These are phyloP conservation scores for Patella depressa DNA, from an alignment of 2,888 invertebrate species.

Conservation along the genomic window DNA sequence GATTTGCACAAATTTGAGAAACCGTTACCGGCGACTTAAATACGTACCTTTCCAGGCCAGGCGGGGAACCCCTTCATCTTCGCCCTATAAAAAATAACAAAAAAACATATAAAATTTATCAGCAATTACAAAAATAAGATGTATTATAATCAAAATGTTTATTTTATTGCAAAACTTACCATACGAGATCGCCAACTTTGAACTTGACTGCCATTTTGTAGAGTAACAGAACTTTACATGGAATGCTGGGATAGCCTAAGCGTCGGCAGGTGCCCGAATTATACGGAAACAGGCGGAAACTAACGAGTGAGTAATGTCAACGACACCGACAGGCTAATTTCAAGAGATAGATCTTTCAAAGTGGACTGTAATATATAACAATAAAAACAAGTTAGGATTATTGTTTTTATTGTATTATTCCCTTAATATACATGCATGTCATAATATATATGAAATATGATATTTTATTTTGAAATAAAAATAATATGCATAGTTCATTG, in stretches of 20 bases:
- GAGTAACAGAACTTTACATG: conserved; percentile 35
- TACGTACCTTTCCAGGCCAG: conserved; percentile 95
- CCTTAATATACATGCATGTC: too few relatives aligned
- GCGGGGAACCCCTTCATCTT: conserved; percentile 98
- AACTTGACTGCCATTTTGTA: conserved; percentile 75
- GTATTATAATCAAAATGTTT: not conserved
- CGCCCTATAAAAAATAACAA: conserved; percentile 81
- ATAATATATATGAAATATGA: too few relatives aligned
- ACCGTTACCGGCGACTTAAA: conserved; percentile 5
- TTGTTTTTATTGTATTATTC: too few relatives aligned
- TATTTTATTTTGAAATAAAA: too few relatives aligned
- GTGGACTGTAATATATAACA: too few relatives aligned
- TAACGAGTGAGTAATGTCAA: not conserved
- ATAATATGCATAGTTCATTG: too few relatives aligned
- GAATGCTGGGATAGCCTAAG: conserved; percentile 4
- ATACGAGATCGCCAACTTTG: conserved; percentile 80
- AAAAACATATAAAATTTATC: not conserved
- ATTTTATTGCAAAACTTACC: conserved; percentile 74
- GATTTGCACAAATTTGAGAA: not conserved
- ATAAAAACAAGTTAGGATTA: too few relatives aligned
- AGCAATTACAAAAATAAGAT: not conserved
- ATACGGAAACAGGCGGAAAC: not conserved
- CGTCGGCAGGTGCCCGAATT: conserved; percentile 9
- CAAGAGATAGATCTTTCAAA: too few relatives aligned
- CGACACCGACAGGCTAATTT: too few relatives aligned